A percentile compares a stretch with the other conserved stretches of the same genome.
Evolutionary conservation across 2,113 vertebrate species (phyloP).

Genomic region (Piaya cayana): DNA sequence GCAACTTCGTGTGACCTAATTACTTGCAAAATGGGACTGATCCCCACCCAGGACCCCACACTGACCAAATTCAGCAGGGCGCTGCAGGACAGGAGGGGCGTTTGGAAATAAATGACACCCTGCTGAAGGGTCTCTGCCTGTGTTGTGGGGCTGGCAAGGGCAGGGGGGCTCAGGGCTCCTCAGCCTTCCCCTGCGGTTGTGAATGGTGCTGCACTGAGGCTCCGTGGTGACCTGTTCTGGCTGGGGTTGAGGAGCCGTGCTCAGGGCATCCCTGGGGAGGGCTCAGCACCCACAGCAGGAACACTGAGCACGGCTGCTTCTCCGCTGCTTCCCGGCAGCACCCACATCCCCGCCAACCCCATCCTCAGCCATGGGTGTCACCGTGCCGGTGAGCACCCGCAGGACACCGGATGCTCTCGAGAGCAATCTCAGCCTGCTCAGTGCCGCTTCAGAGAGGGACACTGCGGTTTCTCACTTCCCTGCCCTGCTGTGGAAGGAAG

Average conservation of each 20-base stretch:
- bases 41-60: fast-evolving
- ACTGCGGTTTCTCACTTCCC: background rate
- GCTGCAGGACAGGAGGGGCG: background rate
- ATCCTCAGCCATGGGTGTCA: fast-evolving
- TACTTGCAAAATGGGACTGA: background rate
- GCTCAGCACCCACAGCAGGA: background rate
- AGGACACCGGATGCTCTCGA: background rate
- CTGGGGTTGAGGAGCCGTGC: background rate
- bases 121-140: background rate
- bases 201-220: background rate
- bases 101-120: background rate
- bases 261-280: fast-evolving
- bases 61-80: background rate
- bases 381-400: fast-evolving
- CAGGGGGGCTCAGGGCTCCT: background rate
- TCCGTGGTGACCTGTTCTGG: background rate
- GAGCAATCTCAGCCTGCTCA: background rate
- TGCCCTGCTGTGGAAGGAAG: background rate
- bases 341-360: background rate
- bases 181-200: fast-evolving
- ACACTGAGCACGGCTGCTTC: background rate
- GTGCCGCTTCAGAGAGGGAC: background rate
- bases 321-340: background rate
- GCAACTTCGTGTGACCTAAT: background rate
- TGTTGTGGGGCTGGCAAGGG: background rate